phyloP scores from a whole-genome alignment of 2,888 invertebrate species.

The Leuctra nigra region DNA sequence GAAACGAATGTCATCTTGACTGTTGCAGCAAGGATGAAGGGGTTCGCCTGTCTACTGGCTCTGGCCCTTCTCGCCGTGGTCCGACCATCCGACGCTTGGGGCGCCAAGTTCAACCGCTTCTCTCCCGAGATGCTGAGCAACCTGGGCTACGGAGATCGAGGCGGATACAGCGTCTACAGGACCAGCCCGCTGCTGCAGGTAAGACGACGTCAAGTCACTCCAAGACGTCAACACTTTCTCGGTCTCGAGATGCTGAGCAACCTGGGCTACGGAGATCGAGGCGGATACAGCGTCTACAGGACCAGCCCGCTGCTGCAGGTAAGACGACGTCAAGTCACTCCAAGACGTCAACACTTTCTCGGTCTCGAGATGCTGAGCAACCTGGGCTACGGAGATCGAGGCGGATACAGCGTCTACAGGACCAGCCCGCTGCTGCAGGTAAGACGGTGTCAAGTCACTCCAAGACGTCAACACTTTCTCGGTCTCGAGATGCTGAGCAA shows the following conservation, averaged over 20 bases:
- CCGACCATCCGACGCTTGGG: conserved; percentile 53
- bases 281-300: conserved; percentile 45
- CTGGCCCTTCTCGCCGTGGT: conserved; percentile 22
- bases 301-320: conserved; percentile 46
- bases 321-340: conserved; percentile 28
- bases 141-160: conserved; percentile 66
- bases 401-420: conserved; percentile 45
- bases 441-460: conserved; percentile 28
- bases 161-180: conserved; percentile 45
- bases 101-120: conserved; percentile 77
- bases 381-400: conserved; percentile 66
- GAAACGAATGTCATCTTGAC: not conserved
- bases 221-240: too few species aligned
- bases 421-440: conserved; percentile 46
- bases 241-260: conserved; percentile 81
- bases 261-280: conserved; percentile 66
- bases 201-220: conserved; percentile 28
- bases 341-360: too few species aligned
- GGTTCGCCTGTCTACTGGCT: not conserved
- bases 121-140: conserved; percentile 80
- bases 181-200: conserved; percentile 46
- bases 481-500: conserved; percentile 81
- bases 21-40: not conserved
- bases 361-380: conserved; percentile 81
- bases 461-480: too few species aligned